Percentiles rank a stretch among this genome's conserved stretches.
These are phyloP conservation scores for Drosophila punjabiensis DNA, from an alignment of 1,140 invertebrate species.

Conservation along the genomic window DNA sequence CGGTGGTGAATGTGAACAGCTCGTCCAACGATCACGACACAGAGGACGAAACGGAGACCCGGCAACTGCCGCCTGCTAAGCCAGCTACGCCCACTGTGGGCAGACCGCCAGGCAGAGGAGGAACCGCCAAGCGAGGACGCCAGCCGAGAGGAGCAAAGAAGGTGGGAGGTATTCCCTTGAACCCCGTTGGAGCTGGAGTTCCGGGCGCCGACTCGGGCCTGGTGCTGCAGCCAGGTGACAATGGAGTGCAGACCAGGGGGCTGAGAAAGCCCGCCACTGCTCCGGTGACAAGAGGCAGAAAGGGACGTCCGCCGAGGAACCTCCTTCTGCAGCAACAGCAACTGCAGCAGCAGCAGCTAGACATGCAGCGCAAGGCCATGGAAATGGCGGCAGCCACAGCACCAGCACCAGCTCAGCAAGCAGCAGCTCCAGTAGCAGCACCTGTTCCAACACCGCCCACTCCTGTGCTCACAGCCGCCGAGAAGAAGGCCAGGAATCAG, in stretches of 20 bases:
- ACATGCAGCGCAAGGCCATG: slow-evolving; percentile 41
- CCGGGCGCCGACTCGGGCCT: slow-evolving; percentile 21
- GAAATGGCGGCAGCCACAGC: slow-evolving; percentile 56
- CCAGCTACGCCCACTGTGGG: slow-evolving; percentile 51
- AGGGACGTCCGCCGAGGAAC: slow-evolving; percentile 78
- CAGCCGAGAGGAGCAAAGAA: slow-evolving; percentile 79
- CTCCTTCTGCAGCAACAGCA: slow-evolving; percentile 68
- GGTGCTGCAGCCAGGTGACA: slow-evolving; percentile 56
- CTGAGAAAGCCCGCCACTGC: slow-evolving; percentile 65
- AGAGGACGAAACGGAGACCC: slow-evolving; percentile 80
- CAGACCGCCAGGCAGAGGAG: slow-evolving; percentile 61
- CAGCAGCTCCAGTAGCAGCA: background rate
- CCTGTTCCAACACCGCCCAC: slow-evolving; percentile 1
- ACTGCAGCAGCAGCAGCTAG: slow-evolving; percentile 65
- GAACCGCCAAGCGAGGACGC: slow-evolving; percentile 72
- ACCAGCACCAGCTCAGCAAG: slow-evolving; percentile 61
- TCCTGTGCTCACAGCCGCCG: slow-evolving; percentile 63
- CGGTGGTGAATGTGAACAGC: slow-evolving; percentile 26
- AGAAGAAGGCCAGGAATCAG: slow-evolving; percentile 78
- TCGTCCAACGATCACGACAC: slow-evolving; percentile 74
- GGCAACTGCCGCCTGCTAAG: slow-evolving; percentile 47
- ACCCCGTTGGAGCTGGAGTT: slow-evolving; percentile 9
- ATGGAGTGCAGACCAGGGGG: slow-evolving; percentile 69
- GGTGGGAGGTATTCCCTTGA: slow-evolving; percentile 52
- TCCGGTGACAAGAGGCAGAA: slow-evolving; percentile 66